Percentiles rank a stretch among this genome's conserved stretches.
phyloP scores from a whole-genome alignment of 2,113 vertebrate genomes.

The Brienomyrus longianalis region DNA sequence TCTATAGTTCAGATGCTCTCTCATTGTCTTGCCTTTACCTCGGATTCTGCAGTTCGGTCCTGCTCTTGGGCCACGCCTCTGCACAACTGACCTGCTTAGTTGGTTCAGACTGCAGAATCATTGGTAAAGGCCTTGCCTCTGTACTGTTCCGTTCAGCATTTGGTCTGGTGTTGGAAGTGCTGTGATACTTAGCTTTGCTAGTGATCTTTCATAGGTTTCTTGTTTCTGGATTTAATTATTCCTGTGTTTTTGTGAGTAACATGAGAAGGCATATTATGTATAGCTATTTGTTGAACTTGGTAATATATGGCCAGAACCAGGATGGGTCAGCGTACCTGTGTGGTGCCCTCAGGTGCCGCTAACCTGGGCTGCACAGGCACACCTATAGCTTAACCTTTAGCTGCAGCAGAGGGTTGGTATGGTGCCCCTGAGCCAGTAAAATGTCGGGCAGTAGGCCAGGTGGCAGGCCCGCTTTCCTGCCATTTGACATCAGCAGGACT shows the following conservation, averaged over 20 bases:
- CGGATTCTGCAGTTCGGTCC: neutral
- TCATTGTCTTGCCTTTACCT: neutral
- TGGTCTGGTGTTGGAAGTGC: neutral
- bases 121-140: neutral
- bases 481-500: neutral
- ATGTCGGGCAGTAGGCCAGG: neutral
- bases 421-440: neutral
- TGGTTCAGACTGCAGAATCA: neutral
- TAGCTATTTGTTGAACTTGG: neutral
- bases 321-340: neutral
- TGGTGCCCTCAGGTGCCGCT: neutral
- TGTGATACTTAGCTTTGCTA: neutral
- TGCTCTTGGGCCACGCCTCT: neutral
- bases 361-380: neutral
- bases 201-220: neutral
- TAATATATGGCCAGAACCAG: neutral
- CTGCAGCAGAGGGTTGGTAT: neutral
- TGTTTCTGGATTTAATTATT: neutral
- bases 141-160: neutral
- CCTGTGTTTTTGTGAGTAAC: neutral
- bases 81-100: neutral
- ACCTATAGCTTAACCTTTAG: neutral
- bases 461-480: neutral
- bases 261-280: neutral
- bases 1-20: neutral